Conservation (phyloP, 2,797 vertebrate species). For the Ciconia nigra region DNA sequence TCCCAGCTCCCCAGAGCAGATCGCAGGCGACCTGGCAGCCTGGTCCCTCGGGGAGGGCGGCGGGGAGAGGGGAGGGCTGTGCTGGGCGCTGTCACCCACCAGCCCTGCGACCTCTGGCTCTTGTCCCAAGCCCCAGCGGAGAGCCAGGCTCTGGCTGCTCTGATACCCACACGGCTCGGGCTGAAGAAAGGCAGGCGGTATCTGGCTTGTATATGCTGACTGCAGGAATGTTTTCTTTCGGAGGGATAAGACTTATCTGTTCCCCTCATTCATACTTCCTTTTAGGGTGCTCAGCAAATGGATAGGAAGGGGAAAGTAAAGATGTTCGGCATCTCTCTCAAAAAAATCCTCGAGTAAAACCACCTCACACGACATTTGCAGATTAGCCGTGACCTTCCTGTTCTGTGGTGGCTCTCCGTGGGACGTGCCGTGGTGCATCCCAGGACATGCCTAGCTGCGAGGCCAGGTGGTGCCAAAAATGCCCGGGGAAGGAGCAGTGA, state of each 20-base stretch:
- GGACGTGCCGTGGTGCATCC: neutral
- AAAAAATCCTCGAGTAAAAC: neutral
- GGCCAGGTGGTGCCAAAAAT: neutral
- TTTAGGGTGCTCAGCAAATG: neutral
- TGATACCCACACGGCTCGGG: neutral
- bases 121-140: neutral
- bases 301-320: neutral
- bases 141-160: neutral
- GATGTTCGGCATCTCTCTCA: neutral
- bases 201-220: neutral
- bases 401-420: rapidly evolving
- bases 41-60: neutral
- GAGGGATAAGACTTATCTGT: neutral
- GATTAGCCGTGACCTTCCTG: neutral
- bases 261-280: neutral
- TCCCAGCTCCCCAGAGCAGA: neutral
- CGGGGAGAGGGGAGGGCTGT: neutral
- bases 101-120: neutral
- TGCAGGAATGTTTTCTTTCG: neutral
- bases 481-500: neutral
- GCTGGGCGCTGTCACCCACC: neutral
- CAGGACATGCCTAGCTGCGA: neutral
- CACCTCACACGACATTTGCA: neutral
- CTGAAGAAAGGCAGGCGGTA: neutral
- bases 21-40: neutral